These are phyloP conservation scores for Eciton burchellii DNA, from an alignment of 1,140 invertebrate genomes.

Conservation along the genomic window DNA sequence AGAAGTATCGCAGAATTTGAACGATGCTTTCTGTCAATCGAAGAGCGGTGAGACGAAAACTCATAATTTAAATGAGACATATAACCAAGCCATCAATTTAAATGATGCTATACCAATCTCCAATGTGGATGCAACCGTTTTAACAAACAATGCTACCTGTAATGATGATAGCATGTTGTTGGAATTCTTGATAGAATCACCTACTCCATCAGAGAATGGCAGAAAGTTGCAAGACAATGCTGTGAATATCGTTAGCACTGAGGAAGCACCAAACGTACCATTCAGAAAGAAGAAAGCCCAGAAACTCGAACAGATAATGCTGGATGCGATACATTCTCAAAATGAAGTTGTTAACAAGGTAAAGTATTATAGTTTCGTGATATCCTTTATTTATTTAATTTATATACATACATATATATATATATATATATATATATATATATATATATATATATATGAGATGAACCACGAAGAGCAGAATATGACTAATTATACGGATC, in stretches of 20 bases:
- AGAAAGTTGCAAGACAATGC: conserved; percentile 79
- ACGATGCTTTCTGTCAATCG: conserved; percentile 81
- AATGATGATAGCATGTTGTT: conserved; percentile 83
- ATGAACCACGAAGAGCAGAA: no score
- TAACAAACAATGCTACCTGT: conserved; percentile 84
- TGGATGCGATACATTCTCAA: conserved; percentile 83
- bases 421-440: conserved; percentile 20
- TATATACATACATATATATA: not conserved
- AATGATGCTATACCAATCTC: conserved; percentile 67
- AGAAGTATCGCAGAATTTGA: conserved; percentile 81
- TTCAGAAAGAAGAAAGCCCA: conserved; percentile 83
- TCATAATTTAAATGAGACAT: conserved; percentile 81
- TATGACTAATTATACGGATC: no score
- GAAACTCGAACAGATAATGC: conserved; percentile 82
- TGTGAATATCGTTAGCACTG: conserved; percentile 78
- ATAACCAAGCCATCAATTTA: conserved; percentile 60
- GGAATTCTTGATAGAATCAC: conserved; percentile 81
- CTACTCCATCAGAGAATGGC: conserved; percentile 78
- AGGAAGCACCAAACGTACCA: conserved; percentile 77
- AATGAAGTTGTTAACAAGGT: conserved; percentile 85
- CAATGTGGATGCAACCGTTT: conserved; percentile 76
- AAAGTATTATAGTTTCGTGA: conserved; percentile 5
- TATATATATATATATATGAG: conserved; percentile 29
- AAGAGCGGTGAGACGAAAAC: conserved; percentile 64
- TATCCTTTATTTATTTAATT: conserved; percentile 13